phyloP scores from a whole-genome alignment of 2,113 vertebrate species.

The Penelope pileata region DNA sequence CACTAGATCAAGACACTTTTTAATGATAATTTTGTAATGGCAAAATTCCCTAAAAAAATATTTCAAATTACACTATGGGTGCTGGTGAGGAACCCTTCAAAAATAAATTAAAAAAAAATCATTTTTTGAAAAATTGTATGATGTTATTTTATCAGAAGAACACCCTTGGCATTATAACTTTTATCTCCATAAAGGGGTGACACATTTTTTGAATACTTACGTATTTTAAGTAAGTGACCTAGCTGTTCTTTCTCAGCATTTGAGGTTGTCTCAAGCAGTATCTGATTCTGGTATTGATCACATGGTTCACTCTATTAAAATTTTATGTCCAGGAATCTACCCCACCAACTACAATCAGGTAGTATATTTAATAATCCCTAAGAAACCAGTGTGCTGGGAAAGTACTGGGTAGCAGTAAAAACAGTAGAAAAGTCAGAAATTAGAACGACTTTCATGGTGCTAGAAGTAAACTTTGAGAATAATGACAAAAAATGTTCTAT shows the following conservation, averaged over 20 bases:
- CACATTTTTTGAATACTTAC: accelerated
- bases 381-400: neutral
- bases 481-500: neutral
- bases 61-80: neutral
- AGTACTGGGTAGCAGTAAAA: neutral
- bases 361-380: neutral
- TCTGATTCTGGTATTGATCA: neutral
- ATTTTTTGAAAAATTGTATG: neutral
- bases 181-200: neutral
- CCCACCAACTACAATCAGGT: neutral
- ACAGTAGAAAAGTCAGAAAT: neutral
- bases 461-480: neutral
- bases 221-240: neutral
- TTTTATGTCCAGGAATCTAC: neutral
- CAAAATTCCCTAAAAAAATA: neutral
- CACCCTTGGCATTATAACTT: neutral
- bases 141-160: neutral
- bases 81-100: neutral
- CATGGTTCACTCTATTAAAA: neutral
- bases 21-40: neutral
- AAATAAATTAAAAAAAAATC: accelerated
- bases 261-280: neutral
- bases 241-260: neutral
- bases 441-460: neutral
- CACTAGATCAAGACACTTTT: neutral